phyloP scores from a whole-genome alignment of 23 tunicate species.

The Halocynthia aurantium region DNA sequence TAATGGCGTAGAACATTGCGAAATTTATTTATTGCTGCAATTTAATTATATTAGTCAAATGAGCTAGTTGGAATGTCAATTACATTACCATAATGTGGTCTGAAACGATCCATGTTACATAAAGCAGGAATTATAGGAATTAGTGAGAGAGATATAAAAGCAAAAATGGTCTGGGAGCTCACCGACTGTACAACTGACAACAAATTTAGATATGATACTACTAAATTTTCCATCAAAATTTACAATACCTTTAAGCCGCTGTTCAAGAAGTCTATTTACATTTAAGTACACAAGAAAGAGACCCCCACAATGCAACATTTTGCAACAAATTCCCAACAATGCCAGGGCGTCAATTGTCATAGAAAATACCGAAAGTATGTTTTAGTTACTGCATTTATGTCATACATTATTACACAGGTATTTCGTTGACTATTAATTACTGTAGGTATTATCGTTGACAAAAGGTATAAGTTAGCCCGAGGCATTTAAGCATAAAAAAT shows the following conservation, averaged over 20 bases:
- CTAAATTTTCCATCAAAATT: too few species aligned
- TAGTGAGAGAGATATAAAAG: too few species aligned
- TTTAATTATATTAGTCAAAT: too few species aligned
- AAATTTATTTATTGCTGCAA: too few species aligned
- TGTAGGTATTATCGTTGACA: background rate
- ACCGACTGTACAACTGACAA: too few species aligned
- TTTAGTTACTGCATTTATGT: background rate
- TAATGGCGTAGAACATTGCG: too few species aligned
- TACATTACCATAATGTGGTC: too few species aligned
- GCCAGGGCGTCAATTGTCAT: background rate
- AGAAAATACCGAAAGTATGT: background rate
- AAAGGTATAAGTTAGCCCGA: background rate
- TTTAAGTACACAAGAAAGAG: background rate
- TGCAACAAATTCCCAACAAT: slow-evolving; percentile 1
- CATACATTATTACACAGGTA: background rate
- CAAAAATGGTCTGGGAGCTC: too few species aligned
- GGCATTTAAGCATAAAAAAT: background rate
- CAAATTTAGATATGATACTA: too few species aligned
- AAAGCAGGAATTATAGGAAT: background rate
- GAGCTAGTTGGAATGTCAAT: too few species aligned
- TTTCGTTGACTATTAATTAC: background rate
- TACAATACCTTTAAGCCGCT: background rate
- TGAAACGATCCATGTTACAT: background rate
- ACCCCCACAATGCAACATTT: background rate
- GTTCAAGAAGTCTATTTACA: background rate